Evolutionary conservation across 1,140 invertebrate genomes (phyloP), one percentile per base, ranked within the genome.

Genomic region (Hycleus phaleratus): DNA sequence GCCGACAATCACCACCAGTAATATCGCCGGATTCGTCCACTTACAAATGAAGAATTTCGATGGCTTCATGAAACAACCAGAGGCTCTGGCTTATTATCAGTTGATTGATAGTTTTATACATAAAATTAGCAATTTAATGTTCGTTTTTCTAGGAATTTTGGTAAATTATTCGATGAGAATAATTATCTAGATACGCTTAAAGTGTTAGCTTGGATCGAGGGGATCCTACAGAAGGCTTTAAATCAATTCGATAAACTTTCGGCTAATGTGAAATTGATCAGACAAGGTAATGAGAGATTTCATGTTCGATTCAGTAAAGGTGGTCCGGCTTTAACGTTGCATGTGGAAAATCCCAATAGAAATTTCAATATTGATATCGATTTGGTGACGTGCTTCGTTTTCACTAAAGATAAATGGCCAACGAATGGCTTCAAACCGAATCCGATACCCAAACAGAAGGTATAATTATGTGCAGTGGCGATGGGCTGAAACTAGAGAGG

Each of bases 331-430:
- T 64, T 71, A n/a, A 72, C 69, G 0, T 40, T 72, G 8, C 9
- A 42, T 2, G 40, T 42, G 3, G 9, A 59, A 65, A 49, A 48
- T 72, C 12, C 58, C 8, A 60, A 60, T 5, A 38, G 48, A 48
- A 46, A 61, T 32, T 25, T 56, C 18, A 49, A 55, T 24, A 52
- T 73, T 24, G 65, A 68, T 43, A 58, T 73, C 3, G 71, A 73
- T 64, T 59, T 73, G 10, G 71, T 73, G 1, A 66, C 69, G 0
- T 70, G 67, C 43, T 68, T 73, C 49, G 44, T 61, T 39, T 71
- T 73, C 57, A 50, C 11, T 18, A 52, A 44, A 6, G 40, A 51
- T 4, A 53, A 64, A 26, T 72, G 70, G 70, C 70, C 71, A 3
- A 46, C 45, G 39, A 50, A 55, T 1, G 49, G 55, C 12, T 70